Evolutionary conservation across 2,113 vertebrate species (phyloP), one percentile per base, ranked within the genome.

Genomic region (Sprattus sprattus): DNA sequence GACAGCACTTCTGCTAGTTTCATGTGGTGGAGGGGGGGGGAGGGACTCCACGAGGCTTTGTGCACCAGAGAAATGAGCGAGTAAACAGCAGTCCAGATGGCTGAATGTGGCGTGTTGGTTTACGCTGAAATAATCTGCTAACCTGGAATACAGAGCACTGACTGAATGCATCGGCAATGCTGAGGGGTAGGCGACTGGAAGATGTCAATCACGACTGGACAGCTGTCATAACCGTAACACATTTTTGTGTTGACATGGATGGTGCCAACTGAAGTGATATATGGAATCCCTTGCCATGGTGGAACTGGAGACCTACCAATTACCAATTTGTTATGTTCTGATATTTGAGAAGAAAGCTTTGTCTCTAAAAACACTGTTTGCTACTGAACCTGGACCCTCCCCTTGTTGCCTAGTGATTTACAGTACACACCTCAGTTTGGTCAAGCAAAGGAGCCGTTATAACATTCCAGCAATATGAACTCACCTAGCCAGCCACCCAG

Each of bases 331-430:
- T 13, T 32, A 71, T 28, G 64, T 71, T 71, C 1, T 71, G 25
- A 71, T 32, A 71, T 71, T 11, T 28, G n/a, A 71, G 64, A 71
- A 25, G 64, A 13, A 1, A 54, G 10, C 39, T 39, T 32, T 13
- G n/a, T 32, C 64, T 71, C 22, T 0, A 10, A 28, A 9, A 32
- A 32, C 64, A 32, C 1, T 71, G 25, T 32, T 71, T 71, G 64
- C 8, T 71, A 28, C 25, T 9, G 64, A 71, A 71, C 28, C 10
- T 71, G 64, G 25, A 11, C 4, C 7, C 39, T 39, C 39, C 20
- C 60, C 60, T 64, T 64, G 60, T 64, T 64, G 60, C 60, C 22
- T 25, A 64, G 60, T 64, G 60, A n/a, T n/a, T 64, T n/a, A 64
- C 20, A 49, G 0, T 11, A 49, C 47, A 49, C 47, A 49, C 47